Evolutionary conservation across 2,888 invertebrate genomes (phyloP), one percentile per base, ranked within the genome.

Genomic region (Coecobrya sp.): DNA sequence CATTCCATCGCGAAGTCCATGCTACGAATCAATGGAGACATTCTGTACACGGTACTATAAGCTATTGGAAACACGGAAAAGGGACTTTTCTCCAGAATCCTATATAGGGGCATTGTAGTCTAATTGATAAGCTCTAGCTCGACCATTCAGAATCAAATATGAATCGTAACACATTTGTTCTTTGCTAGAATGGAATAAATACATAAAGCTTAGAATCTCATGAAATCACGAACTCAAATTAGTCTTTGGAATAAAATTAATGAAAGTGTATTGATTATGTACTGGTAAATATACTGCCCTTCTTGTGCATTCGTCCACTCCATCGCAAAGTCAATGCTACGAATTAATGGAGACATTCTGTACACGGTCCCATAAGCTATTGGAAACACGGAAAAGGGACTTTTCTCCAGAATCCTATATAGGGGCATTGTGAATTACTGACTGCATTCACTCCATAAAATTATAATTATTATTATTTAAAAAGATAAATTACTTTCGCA

Each of bases 1-100:
- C 88, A 92, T 19, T 92, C 92, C 19, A 92, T 73, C 2, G 88
- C 92, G 65, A 92, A 92, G 30, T 92, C 92, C 19, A 89, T 42
- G 7, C 55, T 36, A 1, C 92, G 62, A 13, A 49, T 81, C 8
- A 88, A 68, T 3, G 49, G n/a, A 0, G 89, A 86, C 86, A 92
- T 68, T 62, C 86, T 42, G n/a, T 3, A 49, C 7, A 86, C 42
- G 2, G 65, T 45, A 55, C 73, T 65, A 49, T 55, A 30, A 0
- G 86, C 65, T 0, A 92, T 89, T 10, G 92, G 81, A 55, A 92
- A 45, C 13, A 92, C 76, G 0, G 92, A 42, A 0, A 70, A 49
- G 0, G 92, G 92, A 16, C 52, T 16, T 19, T 22, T 68, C 22
- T 73, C 27, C 16, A 92, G 45, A 68, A 92, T 81, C 25, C 92